Evolutionary conservation across 2,888 invertebrate species (phyloP).

Genomic region (Melinaea marsaeus): DNA sequence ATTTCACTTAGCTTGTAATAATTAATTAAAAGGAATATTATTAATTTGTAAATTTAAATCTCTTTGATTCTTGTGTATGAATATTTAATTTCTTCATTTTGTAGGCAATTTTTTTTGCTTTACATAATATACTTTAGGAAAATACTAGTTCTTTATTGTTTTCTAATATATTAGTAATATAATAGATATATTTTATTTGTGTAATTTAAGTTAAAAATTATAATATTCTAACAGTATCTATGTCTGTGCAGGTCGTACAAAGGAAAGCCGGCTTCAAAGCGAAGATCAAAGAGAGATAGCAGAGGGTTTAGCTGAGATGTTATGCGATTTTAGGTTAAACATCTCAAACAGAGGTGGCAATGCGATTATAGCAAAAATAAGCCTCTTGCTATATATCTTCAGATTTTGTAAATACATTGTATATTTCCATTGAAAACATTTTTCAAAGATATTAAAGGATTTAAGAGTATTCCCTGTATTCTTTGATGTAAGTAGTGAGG

Average conservation of each 20-base stretch:
- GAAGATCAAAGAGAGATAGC: slow-evolving; percentile 55
- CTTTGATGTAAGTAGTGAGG: too few species aligned
- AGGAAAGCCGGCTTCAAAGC: slow-evolving; percentile 62
- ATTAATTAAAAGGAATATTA: background rate
- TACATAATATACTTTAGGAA: too few species aligned
- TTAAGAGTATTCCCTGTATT: too few species aligned
- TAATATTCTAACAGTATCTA: slow-evolving; percentile 52
- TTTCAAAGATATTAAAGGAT: background rate
- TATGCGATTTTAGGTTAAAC: slow-evolving; percentile 66
- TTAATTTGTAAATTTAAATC: background rate
- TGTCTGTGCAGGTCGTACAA: slow-evolving; percentile 63
- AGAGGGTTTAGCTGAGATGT: slow-evolving; percentile 56
- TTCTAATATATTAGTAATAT: too few species aligned
- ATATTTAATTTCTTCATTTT: too few species aligned
- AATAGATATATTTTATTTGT: background rate
- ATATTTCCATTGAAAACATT: background rate
- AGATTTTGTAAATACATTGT: background rate
- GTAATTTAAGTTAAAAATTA: slow-evolving; percentile 25
- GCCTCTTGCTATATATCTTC: slow-evolving; percentile 16
- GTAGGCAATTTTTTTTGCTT: too few species aligned
- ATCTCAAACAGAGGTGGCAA: slow-evolving; percentile 33
- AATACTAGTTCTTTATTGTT: too few species aligned
- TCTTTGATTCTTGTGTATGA: too few species aligned
- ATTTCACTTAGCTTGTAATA: background rate
- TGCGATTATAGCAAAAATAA: slow-evolving; percentile 17